Conservation (phyloP, 1,140 invertebrate species). For the Cotesia glomerata region DNA sequence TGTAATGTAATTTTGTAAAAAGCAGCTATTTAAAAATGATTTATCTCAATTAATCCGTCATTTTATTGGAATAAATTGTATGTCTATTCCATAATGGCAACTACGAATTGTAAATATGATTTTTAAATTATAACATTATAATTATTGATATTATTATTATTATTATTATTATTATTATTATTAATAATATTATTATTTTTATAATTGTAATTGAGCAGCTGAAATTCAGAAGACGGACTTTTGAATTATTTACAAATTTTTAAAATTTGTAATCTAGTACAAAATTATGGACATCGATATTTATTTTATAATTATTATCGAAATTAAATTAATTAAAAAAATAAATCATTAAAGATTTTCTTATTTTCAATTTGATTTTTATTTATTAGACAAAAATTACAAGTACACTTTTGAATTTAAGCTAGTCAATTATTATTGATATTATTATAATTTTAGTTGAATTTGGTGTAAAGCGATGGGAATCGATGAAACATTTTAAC, state of each 20-base stretch:
- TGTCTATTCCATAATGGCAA: constrained; percentile 1
- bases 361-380: neutral
- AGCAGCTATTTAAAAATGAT: constrained; percentile 35
- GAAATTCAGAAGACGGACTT: too few relatives aligned
- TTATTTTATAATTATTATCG: too few relatives aligned
- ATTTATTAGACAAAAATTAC: neutral
- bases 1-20: constrained; percentile 65
- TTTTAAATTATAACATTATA: constrained; percentile 32
- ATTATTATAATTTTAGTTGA: too few relatives aligned
- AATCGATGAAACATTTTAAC: too few relatives aligned
- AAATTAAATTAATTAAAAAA: too few relatives aligned
- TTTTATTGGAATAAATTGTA: constrained; percentile 25
- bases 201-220: constrained; percentile 2
- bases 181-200: neutral
- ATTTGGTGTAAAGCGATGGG: too few relatives aligned
- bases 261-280: neutral
- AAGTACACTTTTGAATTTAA: neutral
- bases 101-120: constrained; percentile 31
- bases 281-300: too few relatives aligned
- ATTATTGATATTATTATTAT: constrained; percentile 30
- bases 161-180: constrained; percentile 16
- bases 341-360: too few relatives aligned
- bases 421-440: too few relatives aligned
- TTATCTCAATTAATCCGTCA: constrained; percentile 20
- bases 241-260: neutral